Conservation (phyloP, 2,888 invertebrate species). For the Andrena flavipes region DNA sequence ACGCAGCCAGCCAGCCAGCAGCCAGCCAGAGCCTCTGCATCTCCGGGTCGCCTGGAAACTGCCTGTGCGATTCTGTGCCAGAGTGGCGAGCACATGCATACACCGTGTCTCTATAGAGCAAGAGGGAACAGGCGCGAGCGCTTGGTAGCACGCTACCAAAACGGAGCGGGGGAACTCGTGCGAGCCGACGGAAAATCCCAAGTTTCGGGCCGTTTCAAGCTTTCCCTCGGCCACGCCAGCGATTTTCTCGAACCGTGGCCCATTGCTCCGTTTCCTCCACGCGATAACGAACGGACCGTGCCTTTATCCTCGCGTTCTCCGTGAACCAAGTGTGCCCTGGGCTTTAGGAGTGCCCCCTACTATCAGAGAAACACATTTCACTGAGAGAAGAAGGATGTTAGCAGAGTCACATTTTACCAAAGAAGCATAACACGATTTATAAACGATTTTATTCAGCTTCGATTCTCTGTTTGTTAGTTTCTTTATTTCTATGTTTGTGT, state of each 20-base stretch:
- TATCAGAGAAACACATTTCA: too few relatives aligned
- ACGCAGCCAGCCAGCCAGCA: conserved; percentile 62
- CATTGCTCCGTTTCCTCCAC: conserved; percentile 4
- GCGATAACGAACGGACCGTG: conserved; percentile 29
- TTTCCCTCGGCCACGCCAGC: conserved; percentile 21
- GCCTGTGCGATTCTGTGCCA: conserved; percentile 68
- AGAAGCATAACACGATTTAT: too few relatives aligned
- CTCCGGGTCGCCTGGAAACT: conserved; percentile 73
- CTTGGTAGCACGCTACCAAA: conserved; percentile 3
- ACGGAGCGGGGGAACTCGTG: conserved; percentile 1
- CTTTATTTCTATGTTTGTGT: too few relatives aligned
- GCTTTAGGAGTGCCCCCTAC: not conserved
- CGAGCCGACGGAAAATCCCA: conserved; percentile 16
- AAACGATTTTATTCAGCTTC: too few relatives aligned
- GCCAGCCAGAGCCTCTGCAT: conserved; percentile 62
- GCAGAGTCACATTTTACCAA: too few relatives aligned
- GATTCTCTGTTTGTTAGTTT: too few relatives aligned
- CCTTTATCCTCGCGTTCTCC: conserved; percentile 8
- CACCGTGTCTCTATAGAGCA: conserved; percentile 10
- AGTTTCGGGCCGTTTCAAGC: not conserved
- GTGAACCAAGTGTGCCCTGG: conserved; percentile 8
- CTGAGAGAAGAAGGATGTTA: too few relatives aligned
- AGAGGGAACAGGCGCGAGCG: conserved; percentile 2
- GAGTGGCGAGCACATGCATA: conserved; percentile 49
- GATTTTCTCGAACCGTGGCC: conserved; percentile 13